These are phyloP conservation scores for Arctia plantaginis DNA, from an alignment of 2,888 invertebrate genomes.

Conservation along the genomic window DNA sequence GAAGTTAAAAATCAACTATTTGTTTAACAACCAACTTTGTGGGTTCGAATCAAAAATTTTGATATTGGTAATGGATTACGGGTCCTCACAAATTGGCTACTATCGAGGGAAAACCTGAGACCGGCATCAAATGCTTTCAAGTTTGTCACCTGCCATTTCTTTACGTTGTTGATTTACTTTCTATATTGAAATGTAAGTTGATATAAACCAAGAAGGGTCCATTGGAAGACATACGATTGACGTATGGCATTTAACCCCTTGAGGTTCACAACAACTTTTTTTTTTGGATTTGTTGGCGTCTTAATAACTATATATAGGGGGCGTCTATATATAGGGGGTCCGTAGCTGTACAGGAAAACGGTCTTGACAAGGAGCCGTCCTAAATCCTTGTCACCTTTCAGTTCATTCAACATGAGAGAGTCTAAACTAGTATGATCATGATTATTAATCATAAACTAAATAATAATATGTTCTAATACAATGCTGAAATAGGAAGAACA, in stretches of 20 bases:
- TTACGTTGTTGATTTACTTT: conserved; percentile 3
- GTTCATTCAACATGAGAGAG: too few relatives aligned
- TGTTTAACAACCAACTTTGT: neutral
- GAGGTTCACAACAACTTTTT: neutral
- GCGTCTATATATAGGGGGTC: too few relatives aligned
- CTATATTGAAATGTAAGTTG: neutral
- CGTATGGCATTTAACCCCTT: neutral
- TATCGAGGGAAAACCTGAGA: neutral
- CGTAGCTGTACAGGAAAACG: too few relatives aligned
- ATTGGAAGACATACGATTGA: neutral
- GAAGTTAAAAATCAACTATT: neutral
- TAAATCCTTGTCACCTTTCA: too few relatives aligned
- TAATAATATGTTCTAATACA: too few relatives aligned
- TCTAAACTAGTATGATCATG: too few relatives aligned
- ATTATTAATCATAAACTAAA: too few relatives aligned
- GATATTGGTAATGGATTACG: neutral
- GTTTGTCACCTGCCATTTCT: conserved; percentile 10
- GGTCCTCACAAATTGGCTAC: neutral
- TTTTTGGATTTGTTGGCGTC: neutral
- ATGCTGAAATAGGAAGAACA: too few relatives aligned
- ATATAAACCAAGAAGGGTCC: neutral
- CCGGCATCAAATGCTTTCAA: conserved; percentile 3
- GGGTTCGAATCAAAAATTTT: neutral
- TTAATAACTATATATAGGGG: too few relatives aligned
- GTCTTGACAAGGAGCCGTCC: too few relatives aligned